Conservation (phyloP, 2,888 invertebrate genomes). For the Patella caerulea region DNA sequence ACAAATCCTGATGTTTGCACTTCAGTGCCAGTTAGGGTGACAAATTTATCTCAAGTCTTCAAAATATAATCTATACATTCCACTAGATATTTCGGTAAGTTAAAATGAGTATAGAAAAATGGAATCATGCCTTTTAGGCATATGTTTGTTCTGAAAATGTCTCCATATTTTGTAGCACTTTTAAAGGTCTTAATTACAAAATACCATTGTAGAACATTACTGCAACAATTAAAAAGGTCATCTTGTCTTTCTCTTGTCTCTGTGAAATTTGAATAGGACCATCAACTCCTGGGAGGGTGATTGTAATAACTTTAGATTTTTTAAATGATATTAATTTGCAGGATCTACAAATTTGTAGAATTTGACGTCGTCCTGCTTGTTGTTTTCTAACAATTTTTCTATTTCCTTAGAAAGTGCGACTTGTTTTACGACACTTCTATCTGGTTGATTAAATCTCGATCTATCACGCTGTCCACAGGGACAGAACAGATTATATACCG, state of each 20-base stretch:
- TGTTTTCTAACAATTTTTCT: too few species aligned
- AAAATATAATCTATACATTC: constrained; percentile 26
- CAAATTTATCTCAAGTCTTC: constrained; percentile 14
- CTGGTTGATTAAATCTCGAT: too few species aligned
- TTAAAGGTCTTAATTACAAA: constrained; percentile 9
- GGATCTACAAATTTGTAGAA: too few species aligned
- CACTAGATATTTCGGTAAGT: constrained; percentile 8
- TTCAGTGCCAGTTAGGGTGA: background rate
- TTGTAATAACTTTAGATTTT: too few species aligned
- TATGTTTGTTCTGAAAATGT: constrained; percentile 11
- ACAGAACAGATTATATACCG: too few species aligned
- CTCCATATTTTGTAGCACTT: constrained; percentile 16
- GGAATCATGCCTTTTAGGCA: constrained; percentile 13
- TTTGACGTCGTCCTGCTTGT: too few species aligned
- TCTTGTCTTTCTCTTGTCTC: constrained; percentile 2
- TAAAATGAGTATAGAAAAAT: constrained; percentile 13
- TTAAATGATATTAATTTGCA: too few species aligned
- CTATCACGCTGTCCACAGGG: too few species aligned
- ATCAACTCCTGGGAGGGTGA: too few species aligned
- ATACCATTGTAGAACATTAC: constrained; percentile 18
- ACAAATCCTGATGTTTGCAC: constrained; percentile 15
- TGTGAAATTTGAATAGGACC: too few species aligned
- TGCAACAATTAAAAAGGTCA: background rate
- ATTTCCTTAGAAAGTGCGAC: too few species aligned
- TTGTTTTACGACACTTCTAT: too few species aligned